Percentiles rank a stretch among this genome's conserved stretches.
Evolutionary conservation across 1,140 invertebrate genomes (phyloP).

Genomic region (Ceratosolen solmsi): DNA sequence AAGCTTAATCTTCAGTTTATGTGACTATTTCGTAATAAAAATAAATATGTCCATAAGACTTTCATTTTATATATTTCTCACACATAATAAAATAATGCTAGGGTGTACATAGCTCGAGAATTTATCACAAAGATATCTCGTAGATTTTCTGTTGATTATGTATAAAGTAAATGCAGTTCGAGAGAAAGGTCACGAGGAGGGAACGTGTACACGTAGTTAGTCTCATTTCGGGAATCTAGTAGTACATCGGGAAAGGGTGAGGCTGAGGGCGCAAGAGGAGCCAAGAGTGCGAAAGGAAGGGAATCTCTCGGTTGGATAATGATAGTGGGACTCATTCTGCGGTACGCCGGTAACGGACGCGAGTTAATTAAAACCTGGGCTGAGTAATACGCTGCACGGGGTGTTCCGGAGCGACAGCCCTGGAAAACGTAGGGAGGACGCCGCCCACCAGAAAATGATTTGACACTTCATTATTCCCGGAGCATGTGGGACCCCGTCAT

Average conservation of each 20-base stretch:
- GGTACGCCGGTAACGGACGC: constrained; percentile 33
- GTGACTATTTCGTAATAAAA: no score
- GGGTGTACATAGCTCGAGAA: no score
- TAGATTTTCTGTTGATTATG: no score
- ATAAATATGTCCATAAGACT: no score
- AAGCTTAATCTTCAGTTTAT: no score
- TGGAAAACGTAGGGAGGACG: constrained; percentile 56
- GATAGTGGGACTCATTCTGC: constrained; percentile 34
- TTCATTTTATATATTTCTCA: no score
- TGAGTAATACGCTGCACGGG: constrained; percentile 2
- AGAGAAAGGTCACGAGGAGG: background rate
- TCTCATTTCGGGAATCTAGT: background rate
- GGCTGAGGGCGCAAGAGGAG: background rate
- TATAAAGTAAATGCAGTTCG: no score
- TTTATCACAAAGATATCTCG: no score
- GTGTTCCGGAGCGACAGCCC: constrained; percentile 31
- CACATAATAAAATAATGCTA: no score
- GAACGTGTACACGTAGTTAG: no score
- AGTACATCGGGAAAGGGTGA: background rate
- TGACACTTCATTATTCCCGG: constrained; percentile 73
- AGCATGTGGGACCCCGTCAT: constrained; percentile 68
- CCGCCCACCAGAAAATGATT: constrained; percentile 69
- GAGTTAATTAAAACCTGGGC: constrained; percentile 67
- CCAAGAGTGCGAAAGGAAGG: background rate
- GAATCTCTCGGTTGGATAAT: constrained; percentile 26